Evolutionary conservation across 2,797 vertebrate genomes (phyloP), one percentile per base, ranked within the genome.

Genomic region (Pseudomugil tenellus): DNA sequence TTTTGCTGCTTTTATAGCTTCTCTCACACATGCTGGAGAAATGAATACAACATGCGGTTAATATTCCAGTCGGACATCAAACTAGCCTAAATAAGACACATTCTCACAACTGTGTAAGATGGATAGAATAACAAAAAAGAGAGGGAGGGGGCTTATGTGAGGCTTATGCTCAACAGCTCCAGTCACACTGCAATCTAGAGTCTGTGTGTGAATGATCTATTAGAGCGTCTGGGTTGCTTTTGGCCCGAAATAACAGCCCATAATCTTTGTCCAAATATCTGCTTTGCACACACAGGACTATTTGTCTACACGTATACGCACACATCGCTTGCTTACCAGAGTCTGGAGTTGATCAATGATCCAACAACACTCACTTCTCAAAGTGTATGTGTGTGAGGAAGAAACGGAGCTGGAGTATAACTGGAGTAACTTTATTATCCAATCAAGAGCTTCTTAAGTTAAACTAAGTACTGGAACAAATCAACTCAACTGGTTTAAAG

Each of bases 201-300:
- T 57, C 73, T 81, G 86, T 88, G 84, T 90, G 89, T 90, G 88
- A 90, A 89, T 87, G 87, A 90, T 87, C 90, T 89, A 86, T 88
- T 87, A 86, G 87, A 90, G 84, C 16, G 91, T 93, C 94, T 94
- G 87, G 81, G 93, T 95, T 94, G 91, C 92, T 93, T 93, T 94
- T 90, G 92, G 92, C 93, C 87, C 92, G 87, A 94, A 93, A 83
- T 85, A 94, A 94, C 91, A 86, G 82, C 92, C 87, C 91, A 90
- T 94, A 96, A 96, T 95, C 94, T 94, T 94, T 95, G 95, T 95
- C 95, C 95, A 96, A 97, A 96, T 95, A 96, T 92, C 93, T 91
- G 90, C 91, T 94, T 95, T 89, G 93, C 89, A 91, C 92, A 93
- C 92, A 95, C 92, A 90, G 88, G 85, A 67, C 82, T 93, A 89